Evolutionary conservation across 2,113 vertebrate genomes (phyloP).

Genomic region (Ophiodon elongatus): DNA sequence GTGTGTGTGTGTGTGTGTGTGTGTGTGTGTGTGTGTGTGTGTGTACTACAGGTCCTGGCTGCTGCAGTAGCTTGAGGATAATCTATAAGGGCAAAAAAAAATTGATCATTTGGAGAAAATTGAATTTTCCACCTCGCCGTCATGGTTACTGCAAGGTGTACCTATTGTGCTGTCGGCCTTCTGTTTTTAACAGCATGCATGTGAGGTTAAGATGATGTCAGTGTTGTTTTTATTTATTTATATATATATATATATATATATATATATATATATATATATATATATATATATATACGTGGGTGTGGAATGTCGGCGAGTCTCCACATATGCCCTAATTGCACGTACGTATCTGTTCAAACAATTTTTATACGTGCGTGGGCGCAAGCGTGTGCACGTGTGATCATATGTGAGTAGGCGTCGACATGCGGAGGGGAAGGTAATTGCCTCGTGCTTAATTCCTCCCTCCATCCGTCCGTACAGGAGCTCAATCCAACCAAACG

Average conservation of each 20-base stretch:
- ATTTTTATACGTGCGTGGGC: background rate
- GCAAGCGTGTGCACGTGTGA: background rate
- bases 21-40: background rate
- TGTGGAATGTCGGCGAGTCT: background rate
- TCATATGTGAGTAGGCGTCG: constrained; percentile 15
- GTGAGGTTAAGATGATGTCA: background rate
- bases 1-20: background rate
- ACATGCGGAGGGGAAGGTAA: constrained; percentile 9
- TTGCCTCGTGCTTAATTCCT: constrained; percentile 23
- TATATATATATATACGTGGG: background rate
- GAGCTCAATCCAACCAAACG: constrained; percentile 1
- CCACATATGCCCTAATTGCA: background rate
- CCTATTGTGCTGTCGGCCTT: background rate
- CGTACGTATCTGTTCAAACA: background rate
- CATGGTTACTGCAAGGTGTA: background rate
- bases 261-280: too few relatives aligned
- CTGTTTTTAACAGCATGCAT: constrained; percentile 13
- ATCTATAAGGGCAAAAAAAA: constrained; percentile 50
- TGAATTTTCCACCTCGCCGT: constrained; percentile 27
- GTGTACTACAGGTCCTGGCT: constrained; percentile 14
- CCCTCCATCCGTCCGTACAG: constrained; percentile 27
- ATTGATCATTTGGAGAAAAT: constrained; percentile 50
- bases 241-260: too few relatives aligned
- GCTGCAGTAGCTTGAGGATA: constrained; percentile 34
- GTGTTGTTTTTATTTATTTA: too few relatives aligned